These are phyloP conservation scores for Trididemnum nubilum DNA, from an alignment of 23 tunicate genomes.

Conservation along the genomic window DNA sequence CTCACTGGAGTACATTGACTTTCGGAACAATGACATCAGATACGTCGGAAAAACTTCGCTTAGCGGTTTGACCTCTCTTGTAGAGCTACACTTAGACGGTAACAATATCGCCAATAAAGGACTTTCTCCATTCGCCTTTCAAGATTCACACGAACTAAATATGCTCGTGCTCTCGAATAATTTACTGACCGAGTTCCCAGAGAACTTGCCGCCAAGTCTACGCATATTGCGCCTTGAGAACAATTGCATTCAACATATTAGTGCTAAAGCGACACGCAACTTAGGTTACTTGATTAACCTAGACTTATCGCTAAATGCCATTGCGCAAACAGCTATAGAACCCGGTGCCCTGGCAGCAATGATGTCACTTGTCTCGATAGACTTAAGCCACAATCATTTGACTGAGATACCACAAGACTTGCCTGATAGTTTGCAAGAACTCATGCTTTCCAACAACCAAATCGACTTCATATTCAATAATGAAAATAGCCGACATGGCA, in stretches of 20 bases:
- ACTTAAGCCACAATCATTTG: slow-evolving; percentile 37
- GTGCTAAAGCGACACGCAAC: slow-evolving; percentile 9
- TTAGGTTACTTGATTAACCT: slow-evolving; percentile 35
- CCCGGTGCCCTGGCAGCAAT: slow-evolving; percentile 15
- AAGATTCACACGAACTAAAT: slow-evolving; percentile 26
- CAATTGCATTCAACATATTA: slow-evolving; percentile 36
- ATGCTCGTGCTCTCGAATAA: slow-evolving; percentile 45
- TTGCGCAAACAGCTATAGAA: slow-evolving; percentile 20
- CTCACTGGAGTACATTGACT: slow-evolving; percentile 8
- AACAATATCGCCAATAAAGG: slow-evolving; percentile 83
- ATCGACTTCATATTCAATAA: slow-evolving; percentile 47
- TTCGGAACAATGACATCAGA: slow-evolving; percentile 44
- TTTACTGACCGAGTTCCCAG: slow-evolving; percentile 40
- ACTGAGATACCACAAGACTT: slow-evolving; percentile 50
- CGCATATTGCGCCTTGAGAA: slow-evolving; percentile 31
- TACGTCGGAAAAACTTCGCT: slow-evolving; percentile 44
- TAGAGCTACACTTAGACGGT: slow-evolving; percentile 49
- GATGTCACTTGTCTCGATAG: slow-evolving; percentile 9
- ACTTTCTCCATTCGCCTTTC: slow-evolving; percentile 52
- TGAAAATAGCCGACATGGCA: slow-evolving; percentile 32
- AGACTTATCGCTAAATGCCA: slow-evolving; percentile 48
- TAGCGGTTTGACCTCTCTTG: slow-evolving; percentile 32
- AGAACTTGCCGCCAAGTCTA: slow-evolving; percentile 50
- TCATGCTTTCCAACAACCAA: slow-evolving; percentile 35
- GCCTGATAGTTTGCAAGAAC: slow-evolving; percentile 27